phyloP scores from a whole-genome alignment of 2,888 invertebrate species.

The Orchesella flavescens region DNA sequence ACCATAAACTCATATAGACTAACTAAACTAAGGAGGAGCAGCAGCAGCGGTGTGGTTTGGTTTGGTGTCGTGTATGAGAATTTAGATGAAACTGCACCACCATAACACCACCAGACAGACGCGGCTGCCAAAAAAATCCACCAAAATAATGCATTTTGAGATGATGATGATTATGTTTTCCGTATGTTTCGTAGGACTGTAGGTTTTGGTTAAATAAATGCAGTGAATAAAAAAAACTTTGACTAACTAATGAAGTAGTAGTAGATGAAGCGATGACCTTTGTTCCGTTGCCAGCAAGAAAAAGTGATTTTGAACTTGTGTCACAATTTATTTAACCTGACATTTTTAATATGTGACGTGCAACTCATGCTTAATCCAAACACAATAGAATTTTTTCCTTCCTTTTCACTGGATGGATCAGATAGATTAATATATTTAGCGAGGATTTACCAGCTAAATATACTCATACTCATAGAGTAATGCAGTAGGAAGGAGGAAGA shows the following conservation, averaged over 20 bases:
- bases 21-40: too few relatives aligned
- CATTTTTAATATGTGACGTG: conserved; percentile 29
- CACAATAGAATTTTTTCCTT: conserved; percentile 36
- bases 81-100: neutral
- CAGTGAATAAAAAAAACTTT: conserved; percentile 5
- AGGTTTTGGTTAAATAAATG: neutral
- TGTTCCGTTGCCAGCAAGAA: too few relatives aligned
- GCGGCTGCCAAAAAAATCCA: conserved; percentile 21
- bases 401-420: conserved; percentile 10
- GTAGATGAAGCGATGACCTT: neutral
- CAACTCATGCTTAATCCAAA: conserved; percentile 37
- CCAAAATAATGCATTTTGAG: conserved; percentile 14
- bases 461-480: too few relatives aligned
- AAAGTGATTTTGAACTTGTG: conserved; percentile 1
- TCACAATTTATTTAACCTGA: conserved; percentile 24
- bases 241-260: too few relatives aligned
- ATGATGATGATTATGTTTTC: conserved; percentile 13
- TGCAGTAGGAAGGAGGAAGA: neutral
- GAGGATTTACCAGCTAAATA: too few relatives aligned
- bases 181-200: neutral
- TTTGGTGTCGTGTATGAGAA: too few relatives aligned
- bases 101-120: conserved; percentile 9
- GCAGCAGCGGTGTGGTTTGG: too few relatives aligned
- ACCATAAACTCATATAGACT: conserved; percentile 24
- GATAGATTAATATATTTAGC: too few relatives aligned